These are phyloP conservation scores for Tetramorium bicarinatum DNA, from an alignment of 2,888 invertebrate species.

Conservation along the genomic window DNA sequence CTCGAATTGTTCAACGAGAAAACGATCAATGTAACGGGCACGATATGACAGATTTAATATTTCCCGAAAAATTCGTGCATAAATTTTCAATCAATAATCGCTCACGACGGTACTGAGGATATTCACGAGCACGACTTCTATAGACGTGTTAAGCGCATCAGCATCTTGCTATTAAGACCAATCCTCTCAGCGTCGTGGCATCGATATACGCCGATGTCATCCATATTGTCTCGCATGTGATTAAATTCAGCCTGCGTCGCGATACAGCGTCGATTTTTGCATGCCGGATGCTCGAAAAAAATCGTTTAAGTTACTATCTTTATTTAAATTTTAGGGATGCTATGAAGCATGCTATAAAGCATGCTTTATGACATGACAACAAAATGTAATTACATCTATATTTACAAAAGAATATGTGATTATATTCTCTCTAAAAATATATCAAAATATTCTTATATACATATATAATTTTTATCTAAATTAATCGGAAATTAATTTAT, in stretches of 20 bases:
- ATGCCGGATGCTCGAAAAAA: neutral
- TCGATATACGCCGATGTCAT: constrained; percentile 17
- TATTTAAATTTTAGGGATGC: neutral
- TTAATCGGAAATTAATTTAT: no score
- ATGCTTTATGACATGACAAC: neutral
- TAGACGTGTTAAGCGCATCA: constrained; percentile 46
- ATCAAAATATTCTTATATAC: no score
- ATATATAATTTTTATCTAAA: no score
- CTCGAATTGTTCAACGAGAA: neutral
- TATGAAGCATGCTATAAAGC: neutral
- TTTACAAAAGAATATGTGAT: neutral
- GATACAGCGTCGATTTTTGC: constrained; percentile 30
- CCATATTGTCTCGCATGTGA: constrained; percentile 43
- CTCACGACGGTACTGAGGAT: constrained; percentile 46
- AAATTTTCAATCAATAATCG: constrained; percentile 47
- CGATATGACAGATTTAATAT: neutral
- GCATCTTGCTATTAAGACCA: constrained; percentile 57
- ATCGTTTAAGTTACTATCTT: neutral
- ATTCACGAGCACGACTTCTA: constrained; percentile 53
- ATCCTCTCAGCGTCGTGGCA: constrained; percentile 40
- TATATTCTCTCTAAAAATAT: neutral
- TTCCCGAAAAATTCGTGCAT: constrained; percentile 21
- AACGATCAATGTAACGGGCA: neutral
- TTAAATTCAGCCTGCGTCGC: constrained; percentile 45
- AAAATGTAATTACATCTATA: neutral